A percentile compares a stretch with the other conserved stretches of the same genome.
Evolutionary conservation across 1,140 invertebrate species (phyloP).

Genomic region (Adelges cooleyi): DNA sequence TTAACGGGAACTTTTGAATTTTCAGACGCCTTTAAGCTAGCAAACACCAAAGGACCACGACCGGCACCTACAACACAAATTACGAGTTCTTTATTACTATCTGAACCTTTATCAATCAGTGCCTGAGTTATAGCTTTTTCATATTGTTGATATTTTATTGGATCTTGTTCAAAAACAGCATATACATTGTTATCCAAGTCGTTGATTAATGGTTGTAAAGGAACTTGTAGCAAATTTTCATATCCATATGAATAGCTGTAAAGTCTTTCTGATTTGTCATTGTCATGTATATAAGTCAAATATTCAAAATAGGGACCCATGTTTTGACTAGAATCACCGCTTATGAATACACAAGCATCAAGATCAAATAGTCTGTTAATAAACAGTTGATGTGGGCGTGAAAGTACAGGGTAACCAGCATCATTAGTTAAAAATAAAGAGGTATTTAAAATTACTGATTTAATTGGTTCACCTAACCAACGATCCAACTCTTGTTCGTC

Average conservation of each 20-base stretch:
- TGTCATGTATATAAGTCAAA: neutral
- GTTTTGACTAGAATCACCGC: constrained; percentile 40
- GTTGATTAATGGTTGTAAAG: constrained; percentile 85
- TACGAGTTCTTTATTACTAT: neutral
- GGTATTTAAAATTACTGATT: constrained; percentile 69
- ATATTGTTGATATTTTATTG: constrained; percentile 90
- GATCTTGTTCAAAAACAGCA: constrained; percentile 97
- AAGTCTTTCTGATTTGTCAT: neutral
- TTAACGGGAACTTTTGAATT: constrained; percentile 52
- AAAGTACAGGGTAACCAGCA: constrained; percentile 78
- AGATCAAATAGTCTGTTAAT: constrained; percentile 49
- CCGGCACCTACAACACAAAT: constrained; percentile 79
- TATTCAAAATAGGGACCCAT: constrained; percentile 13
- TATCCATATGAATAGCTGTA: constrained; percentile 56
- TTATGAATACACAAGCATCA: constrained; percentile 71
- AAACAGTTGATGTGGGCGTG: constrained; percentile 68
- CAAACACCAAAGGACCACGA: constrained; percentile 81
- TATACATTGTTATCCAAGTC: constrained; percentile 96
- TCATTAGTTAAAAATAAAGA: constrained; percentile 68
- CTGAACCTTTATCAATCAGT: constrained; percentile 43
- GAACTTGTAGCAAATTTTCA: constrained; percentile 84
- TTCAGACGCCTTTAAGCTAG: constrained; percentile 67
- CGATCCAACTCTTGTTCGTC: constrained; percentile 56
- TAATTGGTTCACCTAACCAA: constrained; percentile 88
- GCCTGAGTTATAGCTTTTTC: constrained; percentile 71